These are phyloP conservation scores for Progne subis DNA, from an alignment of 2,113 vertebrate species.

Conservation along the genomic window DNA sequence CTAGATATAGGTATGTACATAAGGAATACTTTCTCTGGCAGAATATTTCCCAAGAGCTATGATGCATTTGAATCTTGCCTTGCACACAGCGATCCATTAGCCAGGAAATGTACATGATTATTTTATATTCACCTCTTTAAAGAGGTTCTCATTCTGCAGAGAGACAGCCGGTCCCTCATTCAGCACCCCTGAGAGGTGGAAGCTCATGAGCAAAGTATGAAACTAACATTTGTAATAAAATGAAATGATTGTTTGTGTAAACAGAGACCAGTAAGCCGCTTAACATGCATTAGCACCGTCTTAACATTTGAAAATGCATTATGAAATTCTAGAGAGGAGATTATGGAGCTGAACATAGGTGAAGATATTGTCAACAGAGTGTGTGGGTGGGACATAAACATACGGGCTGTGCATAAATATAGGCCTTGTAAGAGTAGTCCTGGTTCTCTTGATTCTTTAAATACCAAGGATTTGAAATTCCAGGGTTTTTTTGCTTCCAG, in stretches of 20 bases:
- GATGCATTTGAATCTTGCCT: neutral
- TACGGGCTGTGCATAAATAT: neutral
- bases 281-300: neutral
- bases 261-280: neutral
- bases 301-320: neutral
- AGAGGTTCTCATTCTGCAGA: neutral
- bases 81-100: neutral
- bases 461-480: neutral
- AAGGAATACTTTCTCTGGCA: neutral
- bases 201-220: neutral
- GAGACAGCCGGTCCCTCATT: neutral
- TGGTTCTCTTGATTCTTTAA: neutral
- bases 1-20: neutral
- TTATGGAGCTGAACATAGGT: neutral
- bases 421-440: neutral
- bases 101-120: neutral
- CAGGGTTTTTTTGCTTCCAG: neutral
- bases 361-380: neutral
- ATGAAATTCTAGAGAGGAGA: slow-evolving; percentile 9
- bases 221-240: neutral
- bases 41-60: neutral
- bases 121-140: neutral
- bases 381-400: neutral
- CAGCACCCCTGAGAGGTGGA: neutral
- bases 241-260: neutral